Evolutionary conservation across 2,113 vertebrate genomes (phyloP).

Genomic region (Pseudolaguvia tuberculata): DNA sequence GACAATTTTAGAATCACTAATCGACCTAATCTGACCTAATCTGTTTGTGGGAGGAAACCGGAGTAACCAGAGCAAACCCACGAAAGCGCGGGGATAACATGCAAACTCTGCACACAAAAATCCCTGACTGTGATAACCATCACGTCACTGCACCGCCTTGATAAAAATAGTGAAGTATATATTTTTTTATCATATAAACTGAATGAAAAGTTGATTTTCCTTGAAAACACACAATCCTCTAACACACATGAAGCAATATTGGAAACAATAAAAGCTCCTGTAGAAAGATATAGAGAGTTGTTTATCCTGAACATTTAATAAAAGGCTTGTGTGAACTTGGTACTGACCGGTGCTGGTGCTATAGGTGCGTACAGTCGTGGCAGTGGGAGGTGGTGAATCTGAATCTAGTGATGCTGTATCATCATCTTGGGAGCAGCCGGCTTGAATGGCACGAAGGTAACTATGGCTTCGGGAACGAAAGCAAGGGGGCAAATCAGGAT

Average conservation of each 20-base stretch:
- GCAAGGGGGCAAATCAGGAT: slow-evolving; percentile 88
- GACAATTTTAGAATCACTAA: too few species aligned
- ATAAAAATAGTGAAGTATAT: not conserved
- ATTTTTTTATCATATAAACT: too few species aligned
- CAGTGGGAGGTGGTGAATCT: slow-evolving; percentile 82
- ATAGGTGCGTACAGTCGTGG: slow-evolving; percentile 86
- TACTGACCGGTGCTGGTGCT: slow-evolving; percentile 87
- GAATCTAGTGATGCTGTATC: slow-evolving; percentile 89
- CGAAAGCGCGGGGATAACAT: too few species aligned
- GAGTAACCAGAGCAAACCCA: too few species aligned
- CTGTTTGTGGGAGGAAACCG: too few species aligned
- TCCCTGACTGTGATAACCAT: too few species aligned
- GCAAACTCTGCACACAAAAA: too few species aligned
- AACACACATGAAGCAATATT: not conserved
- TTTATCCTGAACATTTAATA: too few species aligned
- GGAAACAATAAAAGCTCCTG: not conserved
- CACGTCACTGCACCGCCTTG: too few species aligned
- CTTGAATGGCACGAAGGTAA: slow-evolving; percentile 98
- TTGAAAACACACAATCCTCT: not conserved
- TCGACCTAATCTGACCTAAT: too few species aligned
- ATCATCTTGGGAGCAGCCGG: slow-evolving; percentile 95
- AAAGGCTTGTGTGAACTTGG: not conserved
- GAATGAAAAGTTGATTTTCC: not conserved
- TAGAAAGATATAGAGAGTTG: not conserved
- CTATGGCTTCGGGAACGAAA: slow-evolving; percentile 98